Percentiles rank a stretch among this genome's conserved stretches.
These are phyloP conservation scores for Chaetorhynchus papuensis DNA, from an alignment of 2,113 vertebrate genomes.

Conservation along the genomic window DNA sequence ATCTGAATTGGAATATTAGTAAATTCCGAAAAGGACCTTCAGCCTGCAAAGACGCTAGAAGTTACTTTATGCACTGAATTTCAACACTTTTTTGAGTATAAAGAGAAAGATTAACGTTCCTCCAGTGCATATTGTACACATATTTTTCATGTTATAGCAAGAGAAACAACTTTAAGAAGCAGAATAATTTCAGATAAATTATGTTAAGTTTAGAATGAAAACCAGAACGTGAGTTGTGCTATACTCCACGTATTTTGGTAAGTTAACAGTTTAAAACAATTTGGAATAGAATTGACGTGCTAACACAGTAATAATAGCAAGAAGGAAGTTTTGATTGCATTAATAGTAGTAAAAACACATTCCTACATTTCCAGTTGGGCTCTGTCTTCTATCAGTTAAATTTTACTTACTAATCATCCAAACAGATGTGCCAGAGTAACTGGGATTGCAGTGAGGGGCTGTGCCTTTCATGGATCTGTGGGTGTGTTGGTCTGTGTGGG, in stretches of 20 bases:
- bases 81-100: background rate
- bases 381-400: slow-evolving; percentile 49
- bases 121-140: background rate
- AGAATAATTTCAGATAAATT: slow-evolving; percentile 29
- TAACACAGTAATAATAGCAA: slow-evolving; percentile 38
- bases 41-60: background rate
- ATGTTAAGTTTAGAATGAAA: slow-evolving; percentile 27
- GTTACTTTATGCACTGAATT: background rate
- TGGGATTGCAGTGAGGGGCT: background rate
- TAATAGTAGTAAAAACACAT: slow-evolving; percentile 59
- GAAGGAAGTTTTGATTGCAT: slow-evolving; percentile 55
- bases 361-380: slow-evolving; percentile 37
- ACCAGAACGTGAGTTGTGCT: background rate
- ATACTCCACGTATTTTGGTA: slow-evolving; percentile 23
- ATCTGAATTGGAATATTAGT: background rate
- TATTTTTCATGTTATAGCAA: background rate
- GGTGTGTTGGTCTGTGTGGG: background rate
- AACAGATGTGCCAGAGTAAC: slow-evolving; percentile 5
- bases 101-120: background rate
- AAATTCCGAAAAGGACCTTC: background rate
- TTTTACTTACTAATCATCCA: background rate
- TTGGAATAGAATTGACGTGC: background rate
- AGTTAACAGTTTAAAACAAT: slow-evolving; percentile 35
- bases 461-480: background rate
- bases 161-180: background rate